A percentile compares a stretch with the other conserved stretches of the same genome.
These are phyloP conservation scores for Drosophila colorata DNA, from an alignment of 2,888 invertebrate genomes.

Conservation along the genomic window DNA sequence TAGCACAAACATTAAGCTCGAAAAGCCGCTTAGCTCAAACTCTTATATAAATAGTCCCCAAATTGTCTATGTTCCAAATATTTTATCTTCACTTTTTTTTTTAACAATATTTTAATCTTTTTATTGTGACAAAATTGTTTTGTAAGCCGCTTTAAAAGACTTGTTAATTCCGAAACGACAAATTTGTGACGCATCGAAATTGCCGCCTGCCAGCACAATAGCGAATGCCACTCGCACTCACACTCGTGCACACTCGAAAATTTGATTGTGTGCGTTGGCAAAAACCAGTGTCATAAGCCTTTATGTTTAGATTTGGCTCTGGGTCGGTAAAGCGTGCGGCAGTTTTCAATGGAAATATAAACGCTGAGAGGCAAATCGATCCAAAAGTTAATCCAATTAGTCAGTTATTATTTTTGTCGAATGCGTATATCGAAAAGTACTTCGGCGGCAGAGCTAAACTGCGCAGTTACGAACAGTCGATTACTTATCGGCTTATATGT, in stretches of 20 bases:
- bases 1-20: constrained; percentile 11
- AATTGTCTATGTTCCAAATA: constrained; percentile 21
- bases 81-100: constrained; percentile 7
- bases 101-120: constrained; percentile 25
- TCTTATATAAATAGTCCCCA: not conserved
- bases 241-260: not conserved
- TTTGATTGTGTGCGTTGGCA: constrained; percentile 23
- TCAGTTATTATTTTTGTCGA: constrained; percentile 28
- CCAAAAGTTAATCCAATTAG: constrained; percentile 52
- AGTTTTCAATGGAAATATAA: constrained; percentile 29
- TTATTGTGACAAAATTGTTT: constrained; percentile 61
- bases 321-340: not conserved
- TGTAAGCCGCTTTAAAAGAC: constrained; percentile 67
- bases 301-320: constrained; percentile 20
- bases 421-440: constrained; percentile 5
- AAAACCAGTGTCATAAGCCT: constrained; percentile 55
- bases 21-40: constrained; percentile 43
- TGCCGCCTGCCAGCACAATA: constrained; percentile 18
- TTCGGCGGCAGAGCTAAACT: constrained; percentile 4
- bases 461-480: not conserved
- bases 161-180: constrained; percentile 64
- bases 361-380: constrained; percentile 34
- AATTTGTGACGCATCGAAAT: constrained; percentile 44
- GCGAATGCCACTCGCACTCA: constrained; percentile 1
- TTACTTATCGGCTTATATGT: constrained; percentile 8